phyloP scores from a whole-genome alignment of 2,113 vertebrate species.

The Spermophilus dauricus region DNA sequence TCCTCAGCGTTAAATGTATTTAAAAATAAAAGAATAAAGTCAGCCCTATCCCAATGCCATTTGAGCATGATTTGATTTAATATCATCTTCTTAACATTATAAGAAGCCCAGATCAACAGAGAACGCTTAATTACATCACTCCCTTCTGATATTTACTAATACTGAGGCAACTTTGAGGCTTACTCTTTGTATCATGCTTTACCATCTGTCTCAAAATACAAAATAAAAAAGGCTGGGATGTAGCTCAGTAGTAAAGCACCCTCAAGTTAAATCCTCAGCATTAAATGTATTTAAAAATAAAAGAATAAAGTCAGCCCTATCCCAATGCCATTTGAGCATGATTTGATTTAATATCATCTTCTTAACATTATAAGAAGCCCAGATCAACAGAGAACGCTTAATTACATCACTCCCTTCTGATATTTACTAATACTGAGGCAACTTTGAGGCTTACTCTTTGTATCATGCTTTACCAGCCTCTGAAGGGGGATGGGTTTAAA shows the following conservation, averaged over 20 bases:
- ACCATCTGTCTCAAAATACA: background rate
- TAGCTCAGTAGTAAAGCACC: no score
- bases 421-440: background rate
- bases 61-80: background rate
- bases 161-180: background rate
- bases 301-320: background rate
- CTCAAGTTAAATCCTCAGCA: no score
- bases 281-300: no score
- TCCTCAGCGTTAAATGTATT: no score
- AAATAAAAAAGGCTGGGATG: no score
- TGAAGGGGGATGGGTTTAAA: background rate
- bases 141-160: background rate
- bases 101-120: background rate
- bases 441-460: background rate
- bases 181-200: background rate
- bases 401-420: background rate
- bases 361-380: background rate
- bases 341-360: background rate
- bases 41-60: background rate
- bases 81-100: background rate
- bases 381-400: background rate
- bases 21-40: conserved; percentile 7
- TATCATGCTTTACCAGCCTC: background rate
- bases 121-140: background rate
- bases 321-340: background rate